phyloP scores from a whole-genome alignment of 2,888 invertebrate species.

The Baccha elongata region DNA sequence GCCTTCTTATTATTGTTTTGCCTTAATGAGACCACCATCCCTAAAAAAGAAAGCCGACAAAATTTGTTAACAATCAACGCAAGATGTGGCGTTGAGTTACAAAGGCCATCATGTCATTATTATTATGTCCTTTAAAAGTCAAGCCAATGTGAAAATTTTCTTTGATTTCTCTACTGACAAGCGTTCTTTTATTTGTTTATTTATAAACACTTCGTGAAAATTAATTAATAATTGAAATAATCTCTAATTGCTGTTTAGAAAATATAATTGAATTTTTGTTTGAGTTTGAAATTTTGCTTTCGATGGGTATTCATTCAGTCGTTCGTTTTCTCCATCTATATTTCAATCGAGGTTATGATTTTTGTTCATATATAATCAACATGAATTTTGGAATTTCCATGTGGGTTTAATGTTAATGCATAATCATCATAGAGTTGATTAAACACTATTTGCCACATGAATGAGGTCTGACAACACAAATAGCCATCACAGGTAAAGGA shows the following conservation, averaged over 20 bases:
- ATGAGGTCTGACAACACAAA: not conserved
- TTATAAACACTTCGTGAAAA: slow-evolving; percentile 10
- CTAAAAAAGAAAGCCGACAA: not conserved
- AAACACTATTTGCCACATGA: slow-evolving; percentile 9
- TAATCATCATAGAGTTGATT: slow-evolving; percentile 7
- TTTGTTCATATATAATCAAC: no score
- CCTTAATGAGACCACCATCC: slow-evolving; percentile 9
- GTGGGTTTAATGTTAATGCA: not conserved
- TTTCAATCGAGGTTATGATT: not conserved
- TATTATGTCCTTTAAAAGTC: not conserved
- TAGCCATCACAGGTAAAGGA: not conserved
- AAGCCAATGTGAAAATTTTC: not conserved
- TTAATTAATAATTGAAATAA: slow-evolving; percentile 51
- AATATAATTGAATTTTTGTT: slow-evolving; percentile 30
- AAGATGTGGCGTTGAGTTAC: not conserved
- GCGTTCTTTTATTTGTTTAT: slow-evolving; percentile 3
- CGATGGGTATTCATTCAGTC: not conserved
- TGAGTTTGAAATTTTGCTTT: not conserved
- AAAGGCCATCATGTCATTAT: not conserved
- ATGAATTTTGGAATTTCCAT: not conserved
- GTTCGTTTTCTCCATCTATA: no score
- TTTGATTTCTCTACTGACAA: not conserved
- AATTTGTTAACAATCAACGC: slow-evolving; percentile 30
- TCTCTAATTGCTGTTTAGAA: slow-evolving; percentile 36
- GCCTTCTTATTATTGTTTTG: not conserved